These are phyloP conservation scores for Drosophila flavopinicola DNA, from an alignment of 2,888 invertebrate species.

Conservation along the genomic window DNA sequence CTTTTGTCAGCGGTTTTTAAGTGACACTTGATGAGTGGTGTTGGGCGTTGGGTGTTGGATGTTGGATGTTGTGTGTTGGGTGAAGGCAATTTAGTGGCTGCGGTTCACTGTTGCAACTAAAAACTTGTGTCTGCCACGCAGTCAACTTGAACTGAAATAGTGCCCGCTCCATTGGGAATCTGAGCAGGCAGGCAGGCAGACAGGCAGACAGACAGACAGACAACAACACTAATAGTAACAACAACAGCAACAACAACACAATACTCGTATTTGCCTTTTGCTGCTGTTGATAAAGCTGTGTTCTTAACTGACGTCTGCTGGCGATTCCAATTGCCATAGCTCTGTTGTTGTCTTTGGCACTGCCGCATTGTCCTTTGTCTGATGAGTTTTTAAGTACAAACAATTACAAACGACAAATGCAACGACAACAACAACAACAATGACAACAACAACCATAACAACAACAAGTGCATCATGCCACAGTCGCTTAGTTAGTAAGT, in stretches of 20 bases:
- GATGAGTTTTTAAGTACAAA: slow-evolving; percentile 78
- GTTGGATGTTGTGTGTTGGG: slow-evolving; percentile 23
- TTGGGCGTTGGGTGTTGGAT: too few relatives aligned
- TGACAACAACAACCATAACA: slow-evolving; percentile 18
- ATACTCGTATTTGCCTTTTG: slow-evolving; percentile 32
- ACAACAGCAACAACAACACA: not conserved
- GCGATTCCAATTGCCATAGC: slow-evolving; percentile 41
- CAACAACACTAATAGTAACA: slow-evolving; percentile 4
- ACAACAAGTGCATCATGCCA: slow-evolving; percentile 37
- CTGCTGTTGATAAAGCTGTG: slow-evolving; percentile 62
- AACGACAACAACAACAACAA: slow-evolving; percentile 36
- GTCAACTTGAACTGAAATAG: slow-evolving; percentile 16
- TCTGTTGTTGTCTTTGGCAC: slow-evolving; percentile 18
- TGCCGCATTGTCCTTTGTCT: slow-evolving; percentile 72
- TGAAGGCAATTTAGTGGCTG: slow-evolving; percentile 19
- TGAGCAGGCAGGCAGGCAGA: slow-evolving; percentile 32
- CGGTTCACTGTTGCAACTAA: slow-evolving; percentile 6
- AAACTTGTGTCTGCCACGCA: slow-evolving; percentile 14
- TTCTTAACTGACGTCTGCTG: slow-evolving; percentile 44
- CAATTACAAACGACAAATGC: slow-evolving; percentile 72
- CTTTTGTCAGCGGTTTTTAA: slow-evolving; percentile 30
- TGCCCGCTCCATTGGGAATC: slow-evolving; percentile 39
- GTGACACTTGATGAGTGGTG: slow-evolving; percentile 35
- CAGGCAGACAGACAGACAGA: too few relatives aligned
- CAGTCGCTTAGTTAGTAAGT: slow-evolving; percentile 47